A percentile compares a stretch with the other conserved stretches of the same genome.
Conservation (phyloP, 2,113 vertebrate species). For the Ctenodactylus gundi region DNA sequence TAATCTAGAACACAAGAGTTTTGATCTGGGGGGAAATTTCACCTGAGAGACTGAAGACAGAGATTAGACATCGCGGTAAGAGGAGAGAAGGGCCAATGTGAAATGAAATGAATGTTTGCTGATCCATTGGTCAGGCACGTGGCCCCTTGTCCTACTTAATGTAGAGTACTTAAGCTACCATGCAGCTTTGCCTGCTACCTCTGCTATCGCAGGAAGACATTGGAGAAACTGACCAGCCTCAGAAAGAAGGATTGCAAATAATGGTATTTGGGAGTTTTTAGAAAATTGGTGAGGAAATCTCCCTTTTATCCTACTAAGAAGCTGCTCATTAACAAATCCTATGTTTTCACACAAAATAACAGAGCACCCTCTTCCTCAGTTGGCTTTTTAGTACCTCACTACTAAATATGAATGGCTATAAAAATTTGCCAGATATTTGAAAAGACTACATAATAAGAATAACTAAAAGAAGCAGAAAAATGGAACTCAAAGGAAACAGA, state of each 20-base stretch:
- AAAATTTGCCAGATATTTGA: background rate
- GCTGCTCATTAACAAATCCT: background rate
- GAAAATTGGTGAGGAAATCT: background rate
- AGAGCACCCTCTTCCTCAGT: no score
- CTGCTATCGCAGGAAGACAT: background rate
- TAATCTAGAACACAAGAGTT: background rate
- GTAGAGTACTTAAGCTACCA: background rate
- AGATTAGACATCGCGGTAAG: background rate
- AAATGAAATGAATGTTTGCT: background rate
- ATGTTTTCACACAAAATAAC: background rate
- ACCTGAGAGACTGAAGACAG: background rate
- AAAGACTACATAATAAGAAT: background rate
- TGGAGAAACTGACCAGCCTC: background rate
- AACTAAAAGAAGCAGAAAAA: conserved; percentile 17
- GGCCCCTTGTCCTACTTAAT: background rate
- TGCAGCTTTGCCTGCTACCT: background rate
- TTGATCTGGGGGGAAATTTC: background rate
- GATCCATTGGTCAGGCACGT: background rate
- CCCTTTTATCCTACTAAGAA: background rate
- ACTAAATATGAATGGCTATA: background rate
- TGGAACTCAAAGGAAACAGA: background rate
- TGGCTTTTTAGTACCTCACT: background rate
- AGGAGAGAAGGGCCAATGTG: background rate
- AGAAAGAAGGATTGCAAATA: background rate
- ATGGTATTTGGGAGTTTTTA: background rate